A percentile compares a stretch with the other conserved stretches of the same genome.
Conservation (phyloP, 1,140 invertebrate species). For the Brachionus paranguensis region DNA sequence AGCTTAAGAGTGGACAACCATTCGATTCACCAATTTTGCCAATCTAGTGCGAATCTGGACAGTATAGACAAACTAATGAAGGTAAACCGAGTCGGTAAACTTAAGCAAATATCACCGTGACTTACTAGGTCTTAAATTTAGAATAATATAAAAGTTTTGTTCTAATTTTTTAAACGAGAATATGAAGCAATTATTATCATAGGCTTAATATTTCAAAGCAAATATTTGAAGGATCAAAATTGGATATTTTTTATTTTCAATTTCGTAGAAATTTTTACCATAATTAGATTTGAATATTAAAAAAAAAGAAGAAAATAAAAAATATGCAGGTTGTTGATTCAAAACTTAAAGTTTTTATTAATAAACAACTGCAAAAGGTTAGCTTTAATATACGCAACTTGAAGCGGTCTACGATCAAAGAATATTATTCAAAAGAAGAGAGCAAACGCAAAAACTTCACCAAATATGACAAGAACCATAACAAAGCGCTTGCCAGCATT, state of each 20-base stretch:
- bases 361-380: conserved; percentile 28
- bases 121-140: neutral
- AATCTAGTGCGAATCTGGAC: neutral
- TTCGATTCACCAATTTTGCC: conserved; percentile 4
- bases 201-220: neutral
- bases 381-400: conserved; percentile 33
- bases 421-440: conserved; percentile 37
- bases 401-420: conserved; percentile 33
- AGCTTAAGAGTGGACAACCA: conserved; percentile 13
- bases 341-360: conserved; percentile 13
- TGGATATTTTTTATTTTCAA: neutral
- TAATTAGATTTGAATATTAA: neutral
- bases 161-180: neutral
- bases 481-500: neutral
- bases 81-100: neutral
- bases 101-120: neutral
- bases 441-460: neutral
- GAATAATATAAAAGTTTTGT: neutral
- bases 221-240: neutral
- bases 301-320: neutral
- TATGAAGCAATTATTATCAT: neutral
- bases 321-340: conserved; percentile 33
- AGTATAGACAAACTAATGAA: conserved; percentile 26
- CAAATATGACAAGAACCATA: conserved; percentile 11
- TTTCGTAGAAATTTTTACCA: neutral